These are phyloP conservation scores for Drosophila kepulauana DNA, from an alignment of 1,140 invertebrate species.

Conservation along the genomic window DNA sequence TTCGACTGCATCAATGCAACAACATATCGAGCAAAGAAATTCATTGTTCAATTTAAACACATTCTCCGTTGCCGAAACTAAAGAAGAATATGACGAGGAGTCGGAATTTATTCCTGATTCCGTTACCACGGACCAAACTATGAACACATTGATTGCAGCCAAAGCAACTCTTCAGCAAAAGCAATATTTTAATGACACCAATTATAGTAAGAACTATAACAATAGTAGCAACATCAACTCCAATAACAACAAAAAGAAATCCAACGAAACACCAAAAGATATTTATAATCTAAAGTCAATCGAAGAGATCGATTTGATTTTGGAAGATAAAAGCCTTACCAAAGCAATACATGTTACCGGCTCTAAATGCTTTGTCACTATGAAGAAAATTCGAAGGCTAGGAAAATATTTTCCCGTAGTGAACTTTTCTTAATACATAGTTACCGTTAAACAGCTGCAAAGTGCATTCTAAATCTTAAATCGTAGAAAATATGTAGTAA, in stretches of 20 bases:
- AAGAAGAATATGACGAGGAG: slow-evolving; percentile 75
- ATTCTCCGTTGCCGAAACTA: slow-evolving; percentile 77
- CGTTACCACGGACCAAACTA: slow-evolving; percentile 78
- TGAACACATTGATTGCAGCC: slow-evolving; percentile 74
- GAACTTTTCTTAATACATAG: slow-evolving; percentile 83
- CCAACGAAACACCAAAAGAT: slow-evolving; percentile 83
- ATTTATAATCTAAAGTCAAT: slow-evolving; percentile 81
- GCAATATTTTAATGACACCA: slow-evolving; percentile 79
- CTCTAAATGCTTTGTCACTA: slow-evolving; percentile 85
- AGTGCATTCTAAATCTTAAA: slow-evolving; percentile 74
- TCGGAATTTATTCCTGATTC: slow-evolving; percentile 56
- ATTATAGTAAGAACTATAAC: slow-evolving; percentile 59
- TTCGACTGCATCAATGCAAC: slow-evolving; percentile 42
- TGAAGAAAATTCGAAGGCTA: slow-evolving; percentile 87
- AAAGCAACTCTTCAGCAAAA: slow-evolving; percentile 78
- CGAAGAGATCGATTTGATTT: slow-evolving; percentile 84
- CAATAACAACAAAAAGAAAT: slow-evolving; percentile 63
- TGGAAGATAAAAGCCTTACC: slow-evolving; percentile 84
- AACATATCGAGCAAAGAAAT: slow-evolving; percentile 76
- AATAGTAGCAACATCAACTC: slow-evolving; percentile 44
- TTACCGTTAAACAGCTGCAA: slow-evolving; percentile 60
- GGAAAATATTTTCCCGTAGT: slow-evolving; percentile 89
- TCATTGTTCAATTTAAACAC: slow-evolving; percentile 74
- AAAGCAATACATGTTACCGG: slow-evolving; percentile 84
- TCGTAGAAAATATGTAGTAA: slow-evolving; percentile 63